Base-by-base conservation (phyloP, 1,140 invertebrate species). In the Rhizoglyphus robini region DNA sequence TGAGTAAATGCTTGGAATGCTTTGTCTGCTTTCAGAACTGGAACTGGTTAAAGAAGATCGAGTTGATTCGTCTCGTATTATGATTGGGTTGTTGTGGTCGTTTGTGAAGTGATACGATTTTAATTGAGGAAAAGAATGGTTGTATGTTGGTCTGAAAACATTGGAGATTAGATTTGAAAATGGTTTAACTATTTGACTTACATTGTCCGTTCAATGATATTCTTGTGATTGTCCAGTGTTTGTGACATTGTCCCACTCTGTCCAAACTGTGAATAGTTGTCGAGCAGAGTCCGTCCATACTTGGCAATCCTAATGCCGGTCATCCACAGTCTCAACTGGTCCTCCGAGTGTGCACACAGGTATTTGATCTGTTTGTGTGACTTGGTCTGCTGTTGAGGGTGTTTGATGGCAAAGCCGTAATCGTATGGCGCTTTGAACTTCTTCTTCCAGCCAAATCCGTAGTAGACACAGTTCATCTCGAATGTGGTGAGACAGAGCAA, bases 391-490 rank as follows among this genome's bases (percentile, higher is more conserved):
- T 98, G 82, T 68, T 88, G 82, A 0, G 92, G 91, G 73, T 96
- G 91, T 77, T 98, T 98, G 29, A 99, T 84, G 0, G 91, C 94
- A 76, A 99, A 97, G 68, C 94, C 90, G 75, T 81, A 89, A 70
- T 97, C 92, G 0, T 90, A 93, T 0, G 95, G 95, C 0, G 95
- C 86, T 76, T 97, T 97, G 75, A 90, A 95, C 73, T 98, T 98
- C 77, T 97, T 98, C 73, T 86, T 89, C 96, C 95, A 98, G 0
- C 91, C 90, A 51, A 96, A 75, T 18, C 93, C 93, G 72, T 86
- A 84, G 75, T 98, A 99, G 47, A 87, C 77, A 74, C 93, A 87
- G 77, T 94, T 93, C 32, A 85, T 88, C 73, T 95, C 93, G 73
- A 99, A 94, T 13, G 90, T 91, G 4, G 91, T 86, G 60, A 99